Base-by-base conservation (phyloP, 2,113 vertebrate species). In the Ictalurus furcatus region DNA sequence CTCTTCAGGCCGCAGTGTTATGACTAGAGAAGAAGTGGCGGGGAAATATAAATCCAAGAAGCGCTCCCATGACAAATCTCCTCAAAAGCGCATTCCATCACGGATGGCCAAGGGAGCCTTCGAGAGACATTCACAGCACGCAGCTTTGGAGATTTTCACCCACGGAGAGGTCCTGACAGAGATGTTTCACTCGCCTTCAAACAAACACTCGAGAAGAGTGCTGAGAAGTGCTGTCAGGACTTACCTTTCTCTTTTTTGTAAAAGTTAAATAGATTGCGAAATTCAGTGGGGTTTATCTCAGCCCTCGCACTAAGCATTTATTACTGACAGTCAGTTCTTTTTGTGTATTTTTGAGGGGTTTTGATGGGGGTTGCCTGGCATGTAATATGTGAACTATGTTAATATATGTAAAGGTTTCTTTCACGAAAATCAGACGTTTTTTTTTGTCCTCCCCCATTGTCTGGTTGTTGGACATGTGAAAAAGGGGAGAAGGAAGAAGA, bases 1-100 rank as follows among this genome's bases (percentile, higher is more conserved):
- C 84, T 59, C 81, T 91, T 93, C 86, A 91, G 89, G 89, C 86
- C 56, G 76, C 86, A 80, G 48, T 94, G 94, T 94, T 94, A 92
- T 93, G 94, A 93, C 93, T 94, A 90, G n/a, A 85, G 52, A 8
- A 12, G 30, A 74, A 87, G 81, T 59, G 52, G 56, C 65, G 37
- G 80, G 61, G 65, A 78, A 80, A 19, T 76, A n/a, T 52, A 84
- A 78, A 90, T 30, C 44, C 48, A 56, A 34, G 52, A 61, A 58
- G 1, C 12, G 61, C 69, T 84, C 73, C 44, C 79, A 61, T 78
- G 85, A 73, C 85, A 61, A 87, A 86, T 74, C 44, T 58, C 17
- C 71, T 89, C 71, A 78, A 37, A 69, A 48, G 63, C 44, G 21
- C 90, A 88, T 78, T 88, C 65, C 78, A 88, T 86, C 78, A 78